Base-by-base conservation (phyloP, 53 echinoderm and acorn worm species). In the Antedon mediterranea region DNA sequence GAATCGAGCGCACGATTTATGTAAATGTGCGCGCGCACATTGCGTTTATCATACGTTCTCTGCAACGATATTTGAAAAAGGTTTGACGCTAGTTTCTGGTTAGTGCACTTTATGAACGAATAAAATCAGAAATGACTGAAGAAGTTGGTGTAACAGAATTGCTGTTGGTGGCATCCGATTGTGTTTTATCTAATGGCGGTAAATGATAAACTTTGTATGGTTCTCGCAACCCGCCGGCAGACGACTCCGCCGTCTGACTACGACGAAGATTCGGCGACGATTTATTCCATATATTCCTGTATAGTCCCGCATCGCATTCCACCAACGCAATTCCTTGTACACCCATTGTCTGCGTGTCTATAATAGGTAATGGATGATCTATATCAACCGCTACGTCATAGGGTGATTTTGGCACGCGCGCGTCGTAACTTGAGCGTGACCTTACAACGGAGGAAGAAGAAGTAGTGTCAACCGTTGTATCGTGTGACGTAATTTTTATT, bases 291-390 rank as follows among this genome's bases (percentile, higher is more conserved):
- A 87, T 75, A 43, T 87, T 84, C 27, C 75, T 79, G 44, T 87
- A 87, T 28, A 87, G 74, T 33, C 87, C 83, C 14, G 87, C 84
- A 31, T 83, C 76, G 29, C 84, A 87, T 31, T 87, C 84, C 28
- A 87, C 80, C 71, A 79, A 43, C 57, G 87, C 75, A 27, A 87
- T 78, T 3, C 72, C 82, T 2, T 57, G 57, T 11, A 57, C 57
- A 13, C 57, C 57, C 9, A 57, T 57, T 18, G 57, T 57, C 57
- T 8, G 11, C 11, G 20, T 26, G 1, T 57, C 57, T 18, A 57
- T 57, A n/a, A n/a, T n/a, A 18, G 57, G 57, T 18, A 57, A 57
- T 11, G 37, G 37, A 5, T 41, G 41, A 2, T 57, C 57, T 57
- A 57, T 57, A 57, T 13, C 57, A 26, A 57, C 57, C 23, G n/a